Evolutionary conservation across 2,888 invertebrate genomes (phyloP), one percentile per base, ranked within the genome.

Genomic region (Brachyptera putata): DNA sequence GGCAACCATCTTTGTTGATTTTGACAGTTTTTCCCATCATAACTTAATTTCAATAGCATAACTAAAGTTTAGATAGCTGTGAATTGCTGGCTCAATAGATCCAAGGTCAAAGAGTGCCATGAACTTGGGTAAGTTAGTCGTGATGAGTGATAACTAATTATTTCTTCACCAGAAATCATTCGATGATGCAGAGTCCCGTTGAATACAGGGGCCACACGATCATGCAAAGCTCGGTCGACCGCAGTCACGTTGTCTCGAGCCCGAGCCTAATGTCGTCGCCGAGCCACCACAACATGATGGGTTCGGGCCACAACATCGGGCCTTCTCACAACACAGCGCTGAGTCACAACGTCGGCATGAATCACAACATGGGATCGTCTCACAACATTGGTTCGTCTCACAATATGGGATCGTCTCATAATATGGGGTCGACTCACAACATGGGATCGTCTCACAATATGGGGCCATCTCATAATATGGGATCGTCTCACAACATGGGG

Each of bases 201-300:
- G 49, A 50, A 25, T 50, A 50, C n/a, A 25, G 49, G 3, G 30
- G 26, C 30, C 49, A 50, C 30, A 26, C 26, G 30, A 50, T 25
- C 4, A 50, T 16, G n/a, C 48, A 22, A n/a, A 41, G 48, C 11
- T 21, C 41, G 7, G 41, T 9, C 1, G 43, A 43, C 21, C 43
- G 36, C 7, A 53, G 53, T 36, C 53, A 53, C 18, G 21, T 16
- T 9, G 36, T 53, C 36, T 21, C 53, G 5, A 53, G 53, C 36
- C 53, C 53, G 11, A 34, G 53, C 16, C 49, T 50, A 26, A 46
- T 46, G 46, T 53, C 53, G 2, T 53, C 53, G 14, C 53, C 53
- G 21, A 36, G 18, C 22, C 43, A 43, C 30, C 43, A 43, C 30
- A 30, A n/a, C n/a, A n/a, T n/a, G n/a, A n/a, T n/a, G n/a, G n/a